Evolutionary conservation across 2,797 vertebrate genomes (phyloP).

Genomic region (Hyperoplus lanceolatus): DNA sequence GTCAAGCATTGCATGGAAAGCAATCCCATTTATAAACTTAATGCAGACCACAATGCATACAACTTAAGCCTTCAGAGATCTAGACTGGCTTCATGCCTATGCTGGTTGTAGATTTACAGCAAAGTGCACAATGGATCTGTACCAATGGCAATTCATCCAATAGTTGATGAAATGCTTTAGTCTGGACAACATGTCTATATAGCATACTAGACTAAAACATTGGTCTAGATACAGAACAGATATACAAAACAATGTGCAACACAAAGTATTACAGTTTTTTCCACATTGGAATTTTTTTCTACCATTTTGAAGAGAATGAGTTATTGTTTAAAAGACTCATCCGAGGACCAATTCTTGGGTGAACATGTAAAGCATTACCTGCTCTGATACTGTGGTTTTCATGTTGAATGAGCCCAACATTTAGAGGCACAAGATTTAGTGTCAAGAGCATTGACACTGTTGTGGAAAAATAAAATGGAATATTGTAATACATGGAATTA

Average conservation of each 20-base stretch:
- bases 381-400: constrained; percentile 5
- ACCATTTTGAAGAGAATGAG: background rate
- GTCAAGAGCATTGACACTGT: too few species aligned
- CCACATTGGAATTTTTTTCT: background rate
- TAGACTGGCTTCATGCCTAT: background rate
- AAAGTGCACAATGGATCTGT: background rate
- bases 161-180: background rate
- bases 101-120: constrained; percentile 2
- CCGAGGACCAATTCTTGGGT: background rate
- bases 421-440: background rate
- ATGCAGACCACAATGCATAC: background rate
- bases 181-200: background rate
- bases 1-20: constrained; percentile 7
- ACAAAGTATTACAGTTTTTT: background rate
- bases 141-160: background rate
- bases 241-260: background rate
- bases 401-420: background rate
- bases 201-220: background rate
- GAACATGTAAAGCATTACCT: background rate
- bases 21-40: background rate
- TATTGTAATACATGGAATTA: background rate
- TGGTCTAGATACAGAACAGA: background rate
- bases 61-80: background rate
- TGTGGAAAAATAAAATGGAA: background rate
- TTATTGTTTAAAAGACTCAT: background rate